Evolutionary conservation across 2,888 invertebrate genomes (phyloP), one percentile per base, ranked within the genome.

Genomic region (Neria commutata): DNA sequence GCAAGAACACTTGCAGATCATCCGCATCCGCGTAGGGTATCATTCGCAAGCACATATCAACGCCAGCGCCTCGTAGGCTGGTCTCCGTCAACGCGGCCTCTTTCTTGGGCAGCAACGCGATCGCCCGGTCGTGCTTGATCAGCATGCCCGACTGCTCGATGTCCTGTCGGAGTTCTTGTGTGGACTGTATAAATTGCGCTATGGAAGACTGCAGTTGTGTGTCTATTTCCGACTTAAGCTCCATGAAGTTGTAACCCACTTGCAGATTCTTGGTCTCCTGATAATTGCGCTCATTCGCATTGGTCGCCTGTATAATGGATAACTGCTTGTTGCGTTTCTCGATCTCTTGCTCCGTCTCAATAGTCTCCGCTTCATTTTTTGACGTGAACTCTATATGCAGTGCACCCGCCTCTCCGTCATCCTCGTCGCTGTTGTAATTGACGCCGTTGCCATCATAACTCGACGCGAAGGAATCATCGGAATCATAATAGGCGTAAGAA

Each of bases 331-430:
- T 76, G 1, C 81, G 71, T 64, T 81, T 84, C 68, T 72, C 69
- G 37, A 76, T 69, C 76, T 84, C 81, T n/a, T 79, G 76, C 56
- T 83, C 86, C 3, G 88, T 81, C 70, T 94, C 93, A 0, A 93
- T 86, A 0, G 94, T 93, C 78, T 94, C 94, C 0, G 94, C 94
- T 45, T 92, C 88, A 79, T 92, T 92, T 23, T 91, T 91, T 0
- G 91, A 90, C 69, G 90, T 92, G 74, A 92, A 94, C 63, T 92
- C 90, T 65, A 94, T 94, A 17, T 89, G 85, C 11, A 92, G 84
- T 0, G 91, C 89, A 37, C 84, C 84, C 0, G 83, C 78, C 24
- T 76, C 75, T 67, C 81, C 81, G 0, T 84, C 83, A 1, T 67
- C 66, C 6, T 76, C 74, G 14, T 70, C 74, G 45, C 83, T 84